Conservation (phyloP, 2,113 vertebrate species). For the Myotis davidii region DNA sequence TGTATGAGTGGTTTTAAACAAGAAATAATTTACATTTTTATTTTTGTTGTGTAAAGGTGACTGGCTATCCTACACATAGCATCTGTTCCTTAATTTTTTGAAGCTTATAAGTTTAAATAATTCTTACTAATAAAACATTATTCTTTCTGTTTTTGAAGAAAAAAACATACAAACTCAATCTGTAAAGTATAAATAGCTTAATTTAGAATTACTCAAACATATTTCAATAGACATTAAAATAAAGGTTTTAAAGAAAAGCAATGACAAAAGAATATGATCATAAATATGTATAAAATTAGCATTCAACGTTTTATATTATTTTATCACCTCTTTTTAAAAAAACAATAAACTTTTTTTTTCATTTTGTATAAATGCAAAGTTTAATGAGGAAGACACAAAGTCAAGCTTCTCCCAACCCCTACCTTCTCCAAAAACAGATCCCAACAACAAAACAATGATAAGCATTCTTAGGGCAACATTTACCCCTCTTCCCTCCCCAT, state of each 20-base stretch:
- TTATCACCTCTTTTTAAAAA: not conserved
- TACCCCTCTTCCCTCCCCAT: not conserved
- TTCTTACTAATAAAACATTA: not conserved
- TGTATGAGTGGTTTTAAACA: not conserved
- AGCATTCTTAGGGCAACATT: conserved; percentile 34
- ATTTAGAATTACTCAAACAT: not conserved
- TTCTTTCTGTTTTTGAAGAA: not conserved
- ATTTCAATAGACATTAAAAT: not conserved
- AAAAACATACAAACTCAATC: not conserved
- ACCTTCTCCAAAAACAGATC: conserved; percentile 52
- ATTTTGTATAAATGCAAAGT: conserved; percentile 77
- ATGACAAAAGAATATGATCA: not conserved
- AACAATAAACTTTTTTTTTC: not conserved
- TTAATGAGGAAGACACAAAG: conserved; percentile 78
- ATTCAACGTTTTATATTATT: not conserved
- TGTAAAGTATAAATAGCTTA: not conserved
- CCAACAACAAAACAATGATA: conserved; percentile 47
- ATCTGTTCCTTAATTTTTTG: conserved; percentile 28
- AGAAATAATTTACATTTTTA: conserved; percentile 11
- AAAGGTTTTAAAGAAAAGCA: not conserved
- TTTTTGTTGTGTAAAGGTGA: not conserved
- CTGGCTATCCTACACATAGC: not conserved
- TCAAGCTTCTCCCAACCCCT: conserved; percentile 43
- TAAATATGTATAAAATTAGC: not conserved
- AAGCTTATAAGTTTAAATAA: not conserved